phyloP scores from a whole-genome alignment of 2,113 vertebrate species.

The Budorcas taxicolor region DNA sequence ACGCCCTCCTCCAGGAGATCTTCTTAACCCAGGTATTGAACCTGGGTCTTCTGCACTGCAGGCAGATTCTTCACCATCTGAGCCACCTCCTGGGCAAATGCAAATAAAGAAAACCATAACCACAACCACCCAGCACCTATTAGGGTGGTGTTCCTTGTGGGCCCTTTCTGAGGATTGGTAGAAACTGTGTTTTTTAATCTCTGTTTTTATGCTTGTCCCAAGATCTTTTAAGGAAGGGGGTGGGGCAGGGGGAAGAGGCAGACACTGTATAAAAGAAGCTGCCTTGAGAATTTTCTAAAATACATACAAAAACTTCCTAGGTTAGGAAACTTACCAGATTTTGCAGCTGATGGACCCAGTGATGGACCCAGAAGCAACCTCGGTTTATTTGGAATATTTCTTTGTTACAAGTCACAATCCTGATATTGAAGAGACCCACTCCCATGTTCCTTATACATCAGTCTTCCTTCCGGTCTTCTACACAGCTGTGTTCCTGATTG shows the following conservation, averaged over 20 bases:
- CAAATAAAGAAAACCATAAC: slow-evolving; percentile 70
- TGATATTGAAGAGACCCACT: slow-evolving; percentile 33
- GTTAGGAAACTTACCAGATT: background rate
- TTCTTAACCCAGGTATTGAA: background rate
- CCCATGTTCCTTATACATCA: slow-evolving; percentile 36
- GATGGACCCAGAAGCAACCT: slow-evolving; percentile 66
- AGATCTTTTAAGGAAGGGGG: slow-evolving; percentile 6
- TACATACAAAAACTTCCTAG: background rate
- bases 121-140: slow-evolving; percentile 57
- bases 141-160: slow-evolving; percentile 15
- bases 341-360: background rate
- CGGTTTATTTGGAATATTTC: slow-evolving; percentile 33
- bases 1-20: background rate
- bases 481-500: slow-evolving; percentile 74
- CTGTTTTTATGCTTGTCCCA: slow-evolving; percentile 31
- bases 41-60: background rate
- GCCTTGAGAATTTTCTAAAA: slow-evolving; percentile 1
- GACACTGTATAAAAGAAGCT: slow-evolving; percentile 7
- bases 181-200: slow-evolving; percentile 30
- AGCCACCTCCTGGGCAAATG: slow-evolving; percentile 44
- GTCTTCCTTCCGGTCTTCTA: slow-evolving; percentile 77
- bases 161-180: slow-evolving; percentile 37
- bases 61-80: background rate
- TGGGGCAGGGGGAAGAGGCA: background rate
- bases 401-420: slow-evolving; percentile 33